Base-by-base conservation (phyloP, 2,888 invertebrate species). In the Ommatoiulus sabulosus region DNA sequence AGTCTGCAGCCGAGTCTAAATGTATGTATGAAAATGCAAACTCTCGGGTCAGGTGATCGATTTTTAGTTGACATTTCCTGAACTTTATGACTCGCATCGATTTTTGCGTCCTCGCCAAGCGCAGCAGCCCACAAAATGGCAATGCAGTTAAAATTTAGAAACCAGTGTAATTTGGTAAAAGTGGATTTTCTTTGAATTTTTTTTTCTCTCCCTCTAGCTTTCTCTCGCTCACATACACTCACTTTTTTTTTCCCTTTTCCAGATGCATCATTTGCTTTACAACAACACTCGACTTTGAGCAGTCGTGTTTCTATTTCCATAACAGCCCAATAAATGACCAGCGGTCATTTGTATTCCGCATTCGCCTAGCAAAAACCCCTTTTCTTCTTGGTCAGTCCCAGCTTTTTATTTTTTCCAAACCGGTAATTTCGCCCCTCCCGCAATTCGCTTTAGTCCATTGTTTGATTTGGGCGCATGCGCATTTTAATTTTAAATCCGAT, bases 281-380 rank as follows among this genome's bases (percentile, higher is more conserved):
- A 46, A 46, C 46, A 86, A 86, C 86, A 86, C 20, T 52, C 87
- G 57, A 43, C 17, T 48, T 87, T 87, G 87, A 44, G 20, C 46
- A 86, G 86, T 86, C 86, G 86, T 48, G 86, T 80, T 86, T 86
- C 87, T n/a, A 57, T 87, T 87, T 44, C 57, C 87, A 46, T 87
- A 87, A 87, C 87, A 87, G 87, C 52, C 87, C 87, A 87, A 57
- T 87, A 87, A 87, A 80, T 88, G 88, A 88, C 88, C 88, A 88
- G 43, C 84, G 88, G 84, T 88, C 88, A 88, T 88, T 88, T 88
- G 88, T 88, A 88, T 88, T 88, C 88, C 44, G 44, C 72, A 72
- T 80, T 88, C 46, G 72, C 44, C 88, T 20, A 44, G 48, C 24
- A 88, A 46, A 84, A 87, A 52, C 0, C 57, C 57, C 87, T 35